Conservation (phyloP, 1,140 invertebrate species). For the Drosophila auraria region DNA sequence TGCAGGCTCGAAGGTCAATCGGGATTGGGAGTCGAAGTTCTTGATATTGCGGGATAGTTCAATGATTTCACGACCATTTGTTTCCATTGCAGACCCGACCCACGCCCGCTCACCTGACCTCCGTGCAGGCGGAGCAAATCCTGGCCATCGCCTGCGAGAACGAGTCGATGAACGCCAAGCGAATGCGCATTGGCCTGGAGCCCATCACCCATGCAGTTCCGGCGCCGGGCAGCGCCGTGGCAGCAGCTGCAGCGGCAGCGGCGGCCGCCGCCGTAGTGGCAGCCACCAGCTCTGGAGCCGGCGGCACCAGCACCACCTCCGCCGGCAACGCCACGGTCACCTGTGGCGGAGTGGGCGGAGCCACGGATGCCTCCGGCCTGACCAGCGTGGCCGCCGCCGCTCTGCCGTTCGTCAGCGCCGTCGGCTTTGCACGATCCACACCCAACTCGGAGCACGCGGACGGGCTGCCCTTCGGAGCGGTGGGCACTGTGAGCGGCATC, state of each 20-base stretch:
- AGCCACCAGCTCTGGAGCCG: slow-evolving; percentile 50
- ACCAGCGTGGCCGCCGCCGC: slow-evolving; percentile 74
- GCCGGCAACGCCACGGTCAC: slow-evolving; percentile 66
- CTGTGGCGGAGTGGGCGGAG: slow-evolving; percentile 59
- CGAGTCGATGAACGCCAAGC: slow-evolving; percentile 97
- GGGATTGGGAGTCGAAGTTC: too few species aligned
- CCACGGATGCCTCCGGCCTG: slow-evolving; percentile 66
- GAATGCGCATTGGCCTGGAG: slow-evolving; percentile 97
- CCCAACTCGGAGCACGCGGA: slow-evolving; percentile 82
- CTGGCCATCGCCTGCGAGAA: slow-evolving; percentile 98
- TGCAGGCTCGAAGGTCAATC: neutral
- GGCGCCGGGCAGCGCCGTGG: slow-evolving; percentile 87
- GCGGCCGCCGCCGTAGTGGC: slow-evolving; percentile 67
- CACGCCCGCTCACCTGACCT: slow-evolving; percentile 98
- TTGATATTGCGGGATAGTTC: too few species aligned
- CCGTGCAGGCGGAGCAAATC: slow-evolving; percentile 97
- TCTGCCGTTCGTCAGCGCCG: slow-evolving; percentile 74
- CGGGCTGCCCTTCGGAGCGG: slow-evolving; percentile 58
- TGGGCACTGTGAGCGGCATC: slow-evolving; percentile 55
- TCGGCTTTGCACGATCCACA: slow-evolving; percentile 80
- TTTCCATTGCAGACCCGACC: slow-evolving; percentile 87
- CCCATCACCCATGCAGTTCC: slow-evolving; percentile 95
- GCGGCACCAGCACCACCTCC: slow-evolving; percentile 58
- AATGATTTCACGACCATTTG: neutral
- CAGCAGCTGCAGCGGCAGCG: slow-evolving; percentile 84